Evolutionary conservation across 2,888 invertebrate species (phyloP), one percentile per base, ranked within the genome.

Genomic region (Idaea biselata): DNA sequence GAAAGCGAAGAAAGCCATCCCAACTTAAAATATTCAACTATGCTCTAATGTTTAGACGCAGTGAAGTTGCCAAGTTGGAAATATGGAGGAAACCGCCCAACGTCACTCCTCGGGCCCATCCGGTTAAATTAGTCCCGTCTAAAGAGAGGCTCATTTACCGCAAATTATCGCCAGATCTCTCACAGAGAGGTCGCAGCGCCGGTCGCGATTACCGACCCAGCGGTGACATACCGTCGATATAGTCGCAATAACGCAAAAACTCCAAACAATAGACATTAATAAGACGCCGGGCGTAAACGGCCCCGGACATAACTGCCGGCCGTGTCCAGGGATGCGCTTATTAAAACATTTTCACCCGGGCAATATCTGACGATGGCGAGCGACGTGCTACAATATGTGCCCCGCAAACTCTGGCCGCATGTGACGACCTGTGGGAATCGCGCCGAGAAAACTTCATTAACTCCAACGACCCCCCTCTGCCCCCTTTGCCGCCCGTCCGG

Each of bases 381-480:
- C 78, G 87, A 86, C 89, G 90, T 87, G 89, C 83, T 68, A 87
- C 91, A 91, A 91, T 91, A 89, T 91, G 91, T 90, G 88, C 81
- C 81, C 71, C 80, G 86, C 87, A 86, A 89, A 89, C 88, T 89
- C 88, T 74, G 80, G 76, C 89, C 87, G 85, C 89, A 91, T 91
- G 89, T 91, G 91, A 90, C 91, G 92, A 92, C 93, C 93, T 87
- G 91, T 88, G 93, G 93, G 93, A 93, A 88, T 92, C 91, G 91
- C 84, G 84, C 83, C 82, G 89, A 89, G 91, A 90, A 93, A 93
- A 93, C 93, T 93, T 93, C 93, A 93, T 93, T 93, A 93, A 92
- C 91, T 89, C 88, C 84, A 81, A 83, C 87, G 84, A 83, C 83
- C 83, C 81, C 82, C 73, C 70, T 75, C 44, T 75, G 70, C 73